Evolutionary conservation across 2,888 invertebrate species (phyloP), one percentile per base, ranked within the genome.

Genomic region (Thymelicus acteon): DNA sequence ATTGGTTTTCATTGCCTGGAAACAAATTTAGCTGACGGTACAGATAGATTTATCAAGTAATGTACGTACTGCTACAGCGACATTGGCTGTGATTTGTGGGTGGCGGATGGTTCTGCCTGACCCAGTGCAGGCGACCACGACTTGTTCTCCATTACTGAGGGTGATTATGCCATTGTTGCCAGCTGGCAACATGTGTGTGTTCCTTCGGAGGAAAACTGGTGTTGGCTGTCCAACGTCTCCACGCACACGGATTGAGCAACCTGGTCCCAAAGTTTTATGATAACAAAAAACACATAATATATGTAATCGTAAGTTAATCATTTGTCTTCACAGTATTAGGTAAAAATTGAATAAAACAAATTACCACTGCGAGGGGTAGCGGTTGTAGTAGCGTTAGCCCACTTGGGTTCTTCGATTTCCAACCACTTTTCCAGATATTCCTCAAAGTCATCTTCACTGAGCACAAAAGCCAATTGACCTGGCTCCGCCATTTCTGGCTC

Each of bases 171-270:
- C 91, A 6, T 82, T 80, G 77, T 85, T 94, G 15, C 91, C 89
- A 40, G 74, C 81, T 3, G 92, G 84, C 1, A 75, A 72, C 7
- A 87, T 39, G 73, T 87, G 91, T 67, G 85, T 83, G 0, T 89
- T 71, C 44, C 76, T 76, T 60, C 83, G 86, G 1, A 96, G 79
- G 76, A 95, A 93, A 6, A 96, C 88, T 0, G 96, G 95, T 79
- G 96, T 96, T 0, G 95, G 95, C 72, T 93, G 92, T 0, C 89
- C 90, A 2, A 95, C 85, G 76, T 95, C 95, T 13, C 94, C 91
- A 61, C 91, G 89, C 2, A 92, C 83, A 60, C 89, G 88, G 66
- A 95, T 81, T 6, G 82, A 79, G 77, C 95, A 95, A 37, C 88
- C 91, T 90, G 71, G 10, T 19, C 24, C 24, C 0, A 24, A 19